A percentile compares a stretch with the other conserved stretches of the same genome.
Conservation (phyloP, 30 jellyfish, hydroid and myxozoan genomes). For the Nemopilema nomurai region DNA sequence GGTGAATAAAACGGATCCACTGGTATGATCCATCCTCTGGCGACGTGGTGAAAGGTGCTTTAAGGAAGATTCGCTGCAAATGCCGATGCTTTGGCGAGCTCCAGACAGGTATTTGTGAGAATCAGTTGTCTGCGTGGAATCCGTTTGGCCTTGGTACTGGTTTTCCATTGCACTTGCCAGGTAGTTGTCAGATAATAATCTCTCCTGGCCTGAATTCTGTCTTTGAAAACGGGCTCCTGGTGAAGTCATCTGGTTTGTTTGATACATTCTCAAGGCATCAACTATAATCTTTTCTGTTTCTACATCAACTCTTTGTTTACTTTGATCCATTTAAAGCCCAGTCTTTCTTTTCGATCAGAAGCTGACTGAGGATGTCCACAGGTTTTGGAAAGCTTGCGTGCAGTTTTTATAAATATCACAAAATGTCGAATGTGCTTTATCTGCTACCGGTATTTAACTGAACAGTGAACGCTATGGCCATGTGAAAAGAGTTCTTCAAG, state of each 20-base stretch:
- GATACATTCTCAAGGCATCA: conserved; percentile 62
- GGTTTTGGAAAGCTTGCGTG: background rate
- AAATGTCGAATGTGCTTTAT: too few relatives aligned
- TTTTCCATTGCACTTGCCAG: background rate
- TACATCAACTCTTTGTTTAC: conserved; percentile 18
- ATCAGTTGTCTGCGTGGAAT: conserved; percentile 54
- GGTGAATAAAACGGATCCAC: background rate
- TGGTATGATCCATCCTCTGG: background rate
- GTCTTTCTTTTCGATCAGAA: background rate
- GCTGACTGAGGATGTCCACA: too few relatives aligned
- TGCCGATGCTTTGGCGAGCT: background rate
- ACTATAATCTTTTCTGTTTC: conserved; percentile 57
- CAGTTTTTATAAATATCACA: too few relatives aligned
- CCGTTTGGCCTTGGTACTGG: conserved; percentile 15
- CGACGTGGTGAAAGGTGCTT: background rate
- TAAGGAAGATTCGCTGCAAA: background rate
- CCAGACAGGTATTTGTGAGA: conserved; percentile 26
- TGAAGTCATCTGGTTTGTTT: conserved; percentile 16
- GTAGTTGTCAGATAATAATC: background rate
- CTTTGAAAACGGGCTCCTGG: conserved; percentile 1
- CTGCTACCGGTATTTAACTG: too few relatives aligned
- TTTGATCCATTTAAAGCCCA: conserved; percentile 17
- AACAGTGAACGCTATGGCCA: too few relatives aligned
- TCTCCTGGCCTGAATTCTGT: conserved; percentile 17
- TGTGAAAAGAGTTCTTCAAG: too few relatives aligned